Percentiles rank a stretch among this genome's conserved stretches.
These are phyloP conservation scores for Coluber constrictor DNA, from an alignment of 2,797 vertebrate genomes.

Conservation along the genomic window DNA sequence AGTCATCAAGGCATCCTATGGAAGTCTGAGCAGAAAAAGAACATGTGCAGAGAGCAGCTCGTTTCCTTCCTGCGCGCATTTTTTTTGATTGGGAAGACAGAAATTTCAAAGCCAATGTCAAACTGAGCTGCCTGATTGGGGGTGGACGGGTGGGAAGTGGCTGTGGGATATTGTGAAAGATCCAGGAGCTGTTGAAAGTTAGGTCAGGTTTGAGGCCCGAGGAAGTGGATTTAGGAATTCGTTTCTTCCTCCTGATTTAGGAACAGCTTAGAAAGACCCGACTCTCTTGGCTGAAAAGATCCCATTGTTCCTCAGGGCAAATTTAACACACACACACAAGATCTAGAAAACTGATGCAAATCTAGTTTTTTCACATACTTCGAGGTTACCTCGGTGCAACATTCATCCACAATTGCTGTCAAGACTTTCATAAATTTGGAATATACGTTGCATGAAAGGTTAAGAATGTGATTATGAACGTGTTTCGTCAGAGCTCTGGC, in stretches of 20 bases:
- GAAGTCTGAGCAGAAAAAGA: not conserved
- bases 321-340: slow-evolving; percentile 29
- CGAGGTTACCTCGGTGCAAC: not conserved
- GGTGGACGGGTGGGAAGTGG: slow-evolving; percentile 61
- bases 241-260: slow-evolving; percentile 59
- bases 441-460: not conserved
- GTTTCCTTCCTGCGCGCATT: not conserved
- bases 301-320: slow-evolving; percentile 45
- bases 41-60: not conserved
- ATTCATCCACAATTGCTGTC: not conserved
- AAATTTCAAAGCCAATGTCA: not conserved
- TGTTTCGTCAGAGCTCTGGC: not conserved
- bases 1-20: not conserved
- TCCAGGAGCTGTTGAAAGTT: slow-evolving; percentile 69
- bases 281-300: slow-evolving; percentile 9
- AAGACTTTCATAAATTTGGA: not conserved
- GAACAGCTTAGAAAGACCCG: not conserved
- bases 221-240: slow-evolving; percentile 63
- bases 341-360: not conserved
- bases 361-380: not conserved
- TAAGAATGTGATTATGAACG: not conserved
- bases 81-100: slow-evolving; percentile 3
- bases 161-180: slow-evolving; percentile 76
- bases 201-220: slow-evolving; percentile 68
- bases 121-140: slow-evolving; percentile 41